Evolutionary conservation across 23 tunicate species (phyloP), one percentile per base, ranked within the genome.

Genomic region (Diplosoma virens): DNA sequence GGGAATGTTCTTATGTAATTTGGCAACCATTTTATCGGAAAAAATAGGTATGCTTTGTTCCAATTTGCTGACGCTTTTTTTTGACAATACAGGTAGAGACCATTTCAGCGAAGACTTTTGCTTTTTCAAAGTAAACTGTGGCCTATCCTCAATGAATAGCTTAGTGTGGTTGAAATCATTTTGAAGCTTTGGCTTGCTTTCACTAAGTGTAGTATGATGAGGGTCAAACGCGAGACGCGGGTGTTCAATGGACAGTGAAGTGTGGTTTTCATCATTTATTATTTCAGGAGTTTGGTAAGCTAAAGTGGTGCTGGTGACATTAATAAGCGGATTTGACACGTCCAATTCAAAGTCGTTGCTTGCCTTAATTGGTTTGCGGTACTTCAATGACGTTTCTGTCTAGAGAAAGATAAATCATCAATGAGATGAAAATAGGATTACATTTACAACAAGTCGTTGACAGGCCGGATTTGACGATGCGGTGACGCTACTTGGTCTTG

Each of bases 91-190:
- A 11, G 84, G 84, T 29, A 23, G 20, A 9, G 77, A 31, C 84
- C 74, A 52, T 0, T 53, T 7, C 34, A 80, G 58, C 21, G 77
- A 28, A 0, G 55, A 14, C 30, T 54, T 67, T 1, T 54, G 27
- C n/a, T 53, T 53, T 25, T 80, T 67, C 17, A 54, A 48, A 1
- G 76, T 28, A 68, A 80, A 80, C 27, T 30, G 27, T 25, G 84
- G 77, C n/a, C 27, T 52, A 0, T 68, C 35, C 25, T 80, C 84
- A 25, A 60, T 80, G 24, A 28, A 33, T 1, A 80, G 48, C 7
- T 26, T 80, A 32, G 77, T 80, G 30, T 67, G 68, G 22, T 53
- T 66, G 0, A 54, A 55, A 34, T 80, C 58, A 25, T 67, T 80
- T 33, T 52, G 67, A 7, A 80, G 2, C 7, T 33, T 32, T 0